Percentiles rank a stretch among this genome's conserved stretches.
Evolutionary conservation across 2,888 invertebrate genomes (phyloP).

Genomic region (Malachius bipustulatus): DNA sequence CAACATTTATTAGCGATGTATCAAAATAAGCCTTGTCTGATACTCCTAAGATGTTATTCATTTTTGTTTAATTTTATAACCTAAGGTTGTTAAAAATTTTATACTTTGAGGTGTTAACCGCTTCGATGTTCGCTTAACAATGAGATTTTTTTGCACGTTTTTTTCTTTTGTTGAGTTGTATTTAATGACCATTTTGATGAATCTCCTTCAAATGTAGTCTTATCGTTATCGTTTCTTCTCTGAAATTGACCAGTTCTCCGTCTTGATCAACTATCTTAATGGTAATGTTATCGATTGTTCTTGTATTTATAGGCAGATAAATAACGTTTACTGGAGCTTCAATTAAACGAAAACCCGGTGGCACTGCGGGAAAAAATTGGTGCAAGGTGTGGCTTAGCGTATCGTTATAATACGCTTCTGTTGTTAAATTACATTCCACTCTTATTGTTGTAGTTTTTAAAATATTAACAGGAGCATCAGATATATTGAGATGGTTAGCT

Average conservation of each 20-base stretch:
- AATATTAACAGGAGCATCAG: too few species aligned
- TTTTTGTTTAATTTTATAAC: too few species aligned
- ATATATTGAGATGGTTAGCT: too few species aligned
- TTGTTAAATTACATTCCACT: conserved; percentile 12
- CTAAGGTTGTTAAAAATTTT: too few species aligned
- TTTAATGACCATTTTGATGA: too few species aligned
- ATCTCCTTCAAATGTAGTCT: conserved; percentile 15
- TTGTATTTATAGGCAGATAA: conserved; percentile 27
- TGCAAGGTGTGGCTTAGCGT: conserved; percentile 20
- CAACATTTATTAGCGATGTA: conserved; percentile 19
- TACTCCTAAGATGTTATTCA: conserved; percentile 18
- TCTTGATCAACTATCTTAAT: conserved; percentile 27
- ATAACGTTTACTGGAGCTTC: conserved; percentile 28
- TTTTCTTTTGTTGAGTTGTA: too few species aligned
- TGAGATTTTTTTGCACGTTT: too few species aligned
- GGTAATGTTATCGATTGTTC: conserved; percentile 21
- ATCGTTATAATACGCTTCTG: conserved; percentile 11
- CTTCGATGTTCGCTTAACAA: too few species aligned
- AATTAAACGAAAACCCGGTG: conserved; percentile 29
- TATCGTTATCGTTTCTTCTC: conserved; percentile 25
- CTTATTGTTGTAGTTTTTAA: too few species aligned
- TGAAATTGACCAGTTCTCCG: conserved; percentile 26
- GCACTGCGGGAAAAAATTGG: conserved; percentile 19
- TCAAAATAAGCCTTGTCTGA: conserved; percentile 15
- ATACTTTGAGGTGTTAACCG: too few species aligned